A percentile compares a stretch with the other conserved stretches of the same genome.
Evolutionary conservation across 1,140 invertebrate genomes (phyloP).

Genomic region (Bombus waltoni): DNA sequence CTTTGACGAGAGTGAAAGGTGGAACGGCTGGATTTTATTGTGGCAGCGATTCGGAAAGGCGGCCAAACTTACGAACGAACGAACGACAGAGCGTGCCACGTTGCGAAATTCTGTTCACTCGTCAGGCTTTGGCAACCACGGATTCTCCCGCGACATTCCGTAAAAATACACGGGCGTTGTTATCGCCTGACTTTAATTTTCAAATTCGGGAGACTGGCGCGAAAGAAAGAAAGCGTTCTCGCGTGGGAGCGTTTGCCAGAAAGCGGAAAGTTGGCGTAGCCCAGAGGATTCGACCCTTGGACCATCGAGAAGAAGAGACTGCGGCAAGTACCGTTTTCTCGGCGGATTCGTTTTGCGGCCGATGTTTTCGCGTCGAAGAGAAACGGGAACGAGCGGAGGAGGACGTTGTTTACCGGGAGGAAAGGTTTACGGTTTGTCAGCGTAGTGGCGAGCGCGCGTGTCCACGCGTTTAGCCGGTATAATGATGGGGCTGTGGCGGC

Average conservation of each 20-base stretch:
- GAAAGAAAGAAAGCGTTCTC: not conserved
- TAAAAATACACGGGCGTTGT: too few species aligned
- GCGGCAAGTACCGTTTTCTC: slow-evolving; percentile 16
- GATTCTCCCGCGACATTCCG: not conserved
- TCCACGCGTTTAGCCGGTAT: slow-evolving; percentile 45
- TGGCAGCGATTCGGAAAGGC: slow-evolving; percentile 8
- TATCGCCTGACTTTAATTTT: too few species aligned
- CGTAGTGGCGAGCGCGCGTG: slow-evolving; percentile 15
- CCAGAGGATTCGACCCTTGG: not conserved
- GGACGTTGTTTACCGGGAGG: slow-evolving; percentile 63
- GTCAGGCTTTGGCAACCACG: not conserved
- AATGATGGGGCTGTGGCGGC: slow-evolving; percentile 69
- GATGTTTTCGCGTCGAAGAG: slow-evolving; percentile 34
- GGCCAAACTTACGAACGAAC: not conserved
- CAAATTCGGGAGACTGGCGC: not conserved
- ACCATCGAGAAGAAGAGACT: not conserved
- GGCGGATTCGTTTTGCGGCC: slow-evolving; percentile 23
- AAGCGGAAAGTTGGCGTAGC: slow-evolving; percentile 14
- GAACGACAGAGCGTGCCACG: not conserved
- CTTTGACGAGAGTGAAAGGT: slow-evolving; percentile 38
- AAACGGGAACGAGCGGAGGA: slow-evolving; percentile 68
- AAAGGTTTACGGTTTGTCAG: slow-evolving; percentile 55
- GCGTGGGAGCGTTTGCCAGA: slow-evolving; percentile 25
- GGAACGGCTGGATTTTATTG: slow-evolving; percentile 21
- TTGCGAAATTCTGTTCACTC: not conserved